Evolutionary conservation across 2,888 invertebrate genomes (phyloP).

Genomic region (Merodon equestris): DNA sequence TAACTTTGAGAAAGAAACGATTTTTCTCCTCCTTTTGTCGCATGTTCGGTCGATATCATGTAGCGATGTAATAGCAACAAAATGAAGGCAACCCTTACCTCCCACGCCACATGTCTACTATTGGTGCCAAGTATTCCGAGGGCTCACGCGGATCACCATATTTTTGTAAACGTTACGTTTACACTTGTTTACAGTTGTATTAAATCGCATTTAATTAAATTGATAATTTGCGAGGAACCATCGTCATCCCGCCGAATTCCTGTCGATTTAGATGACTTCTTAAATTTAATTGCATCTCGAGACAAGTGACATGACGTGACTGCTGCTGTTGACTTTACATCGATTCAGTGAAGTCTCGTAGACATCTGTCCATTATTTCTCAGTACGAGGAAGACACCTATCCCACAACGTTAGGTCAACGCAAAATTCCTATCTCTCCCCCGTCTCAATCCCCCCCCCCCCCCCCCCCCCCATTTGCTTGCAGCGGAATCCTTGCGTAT

Average conservation of each 20-base stretch:
- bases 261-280: constrained; percentile 30
- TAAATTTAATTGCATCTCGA: constrained; percentile 36
- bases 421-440: background rate
- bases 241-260: constrained; percentile 5
- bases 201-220: background rate
- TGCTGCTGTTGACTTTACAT: constrained; percentile 9
- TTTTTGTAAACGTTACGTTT: background rate
- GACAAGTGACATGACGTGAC: constrained; percentile 14
- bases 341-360: constrained; percentile 1
- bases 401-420: constrained; percentile 26
- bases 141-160: background rate
- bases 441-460: constrained; percentile 11
- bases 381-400: background rate
- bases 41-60: background rate
- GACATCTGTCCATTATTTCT: constrained; percentile 16
- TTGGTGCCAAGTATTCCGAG: background rate
- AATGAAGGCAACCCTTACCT: background rate
- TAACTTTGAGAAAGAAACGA: background rate
- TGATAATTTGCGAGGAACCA: no score
- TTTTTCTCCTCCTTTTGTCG: background rate
- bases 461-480: background rate
- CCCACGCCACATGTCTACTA: background rate
- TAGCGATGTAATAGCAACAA: background rate
- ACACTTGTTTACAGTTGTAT: background rate
- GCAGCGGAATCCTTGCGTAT: constrained; percentile 19